Evolutionary conservation across 2,797 vertebrate genomes (phyloP), one percentile per base, ranked within the genome.

Genomic region (Pitangus sulphuratus): DNA sequence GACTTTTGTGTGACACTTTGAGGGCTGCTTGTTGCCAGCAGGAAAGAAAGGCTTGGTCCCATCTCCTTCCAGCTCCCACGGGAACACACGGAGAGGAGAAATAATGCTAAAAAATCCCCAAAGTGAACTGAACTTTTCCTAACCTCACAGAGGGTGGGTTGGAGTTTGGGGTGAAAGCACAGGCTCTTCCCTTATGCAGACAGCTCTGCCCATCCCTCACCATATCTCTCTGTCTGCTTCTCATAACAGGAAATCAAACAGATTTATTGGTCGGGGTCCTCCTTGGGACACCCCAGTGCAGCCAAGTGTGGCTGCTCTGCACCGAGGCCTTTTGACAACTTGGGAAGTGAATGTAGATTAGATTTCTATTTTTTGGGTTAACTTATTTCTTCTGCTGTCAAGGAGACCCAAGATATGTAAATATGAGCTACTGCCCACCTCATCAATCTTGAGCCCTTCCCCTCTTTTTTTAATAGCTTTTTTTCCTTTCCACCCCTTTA

Each of bases 201-300:
- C 90, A 85, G 90, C 95, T 97, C 79, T 97, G 92, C 87, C 92
- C 94, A 95, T 95, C 93, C 89, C 51, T 78, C 26, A 39, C 61
- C 51, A 1, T 77, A 86, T 92, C 94, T 88, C 83, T 92, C 72
- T 91, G 94, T 93, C 87, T 79, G 82, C 95, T 91, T 90, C 96
- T 96, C 96, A 87, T 87, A 95, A 94, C 96, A 97, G 96, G 97
- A 97, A 96, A 95, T 94, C 85, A 72, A 77, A 58, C 94, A 97
- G 96, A 95, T 97, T 95, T 94, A 95, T 96, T 81, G 90, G 92
- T 83, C 12, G 24, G 88, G 85, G 94, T 89, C 85, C 80, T 88
- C 39, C 18, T 45, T 70, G 66, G 82, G 80, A 92, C 96, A 88
- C 94, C 95, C 95, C 89, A 11, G 79, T 31, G 60, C 60, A 95